Base-by-base conservation (phyloP, 2,888 invertebrate species). In the Calliopum simillimum region DNA sequence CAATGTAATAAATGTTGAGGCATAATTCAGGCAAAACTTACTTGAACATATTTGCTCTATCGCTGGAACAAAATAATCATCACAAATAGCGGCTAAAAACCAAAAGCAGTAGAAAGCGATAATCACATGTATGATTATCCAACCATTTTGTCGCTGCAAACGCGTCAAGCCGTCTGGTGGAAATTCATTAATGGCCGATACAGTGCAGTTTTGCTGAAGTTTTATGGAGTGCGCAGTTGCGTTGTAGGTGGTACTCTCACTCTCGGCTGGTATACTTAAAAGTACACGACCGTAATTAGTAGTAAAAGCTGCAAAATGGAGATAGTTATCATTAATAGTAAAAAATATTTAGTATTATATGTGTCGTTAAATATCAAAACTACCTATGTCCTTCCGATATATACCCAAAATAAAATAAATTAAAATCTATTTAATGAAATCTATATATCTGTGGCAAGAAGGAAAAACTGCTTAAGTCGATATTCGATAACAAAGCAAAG, bases 51-150 rank as follows among this genome's bases (percentile, higher is more conserved):
- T 73, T 41, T 67, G 66, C 95, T 94, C 95, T 74, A 97, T 92
- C 3, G 95, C 92, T 0, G 97, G 95, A 19, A 97, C 95, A 81
- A 97, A 95, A 85, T 94, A 97, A 81, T 95, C 94, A 81, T 97
- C 96, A 85, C 97, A 97, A 33, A 96, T 93, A 70, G 96, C 90
- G 0, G 95, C 96, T 68, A 97, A 87, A 46, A 94, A 87, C 49
- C 93, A 88, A 82, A 96, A 96, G 78, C 93, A 89, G 86, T 96
- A 97, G 69, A 93, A 44, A 4, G 79, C 79, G 2, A 78, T 3
- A 0, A 81, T 6, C 4, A 80, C 73, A 64, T 82, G 81, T 2
- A 79, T 46, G 33, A 75, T 33, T 65, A 82, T 77, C 77, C 80
- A 80, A 13, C 96, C 96, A 72, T 90, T 88, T 81, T 90, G 90